Base-by-base conservation (phyloP, 2,797 vertebrate genomes). In the Nasua narica region DNA sequence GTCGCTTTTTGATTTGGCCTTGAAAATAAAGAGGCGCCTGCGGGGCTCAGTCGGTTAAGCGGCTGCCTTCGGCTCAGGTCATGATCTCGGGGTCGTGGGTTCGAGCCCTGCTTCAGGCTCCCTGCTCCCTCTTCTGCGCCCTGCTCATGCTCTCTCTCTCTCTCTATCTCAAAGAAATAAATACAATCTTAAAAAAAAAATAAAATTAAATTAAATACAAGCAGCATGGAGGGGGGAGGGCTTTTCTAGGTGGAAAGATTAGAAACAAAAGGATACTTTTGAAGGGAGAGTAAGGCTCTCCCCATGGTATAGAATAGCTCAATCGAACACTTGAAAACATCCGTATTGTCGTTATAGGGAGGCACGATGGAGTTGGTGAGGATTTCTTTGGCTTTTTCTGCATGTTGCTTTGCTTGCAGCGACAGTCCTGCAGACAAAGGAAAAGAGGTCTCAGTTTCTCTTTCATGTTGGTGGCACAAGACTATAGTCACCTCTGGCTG, bases 401-500 rank as follows among this genome's bases (percentile, higher is more conserved):
- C 85, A 72, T 98, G 97, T 52, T 99, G 97, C 83, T 97, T 98
- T 62, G 98, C 98, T 98, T 99, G 98, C 35, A 97, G 88, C 4
- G 97, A 97, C 97, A 98, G 98, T 48, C 99, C 99, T 99, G 85
- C 32, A n/a, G 92, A 82, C 52, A 95, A 12, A 89, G 0, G 84
- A 46, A 48, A 93, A 3, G 72, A 25, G 16, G 72, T 19, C 54
- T 97, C 3, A 58, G 67, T 94, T 81, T 90, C 74, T 52, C 25
- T 40, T 54, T 91, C 19, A 81, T 15, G 58, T 77, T 54, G 46
- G 50, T 0, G 52, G 69, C 32, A 40, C 5, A 56, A 9, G 40
- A 76, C 50, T 21, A 25, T 0, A 43, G 7, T 58, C n/a, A 9
- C 21, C 14, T 21, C 6, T 15, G 32, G 43, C 32, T 37, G 6